Base-by-base conservation (phyloP, 2,797 vertebrate genomes). In the Acomys russatus region DNA sequence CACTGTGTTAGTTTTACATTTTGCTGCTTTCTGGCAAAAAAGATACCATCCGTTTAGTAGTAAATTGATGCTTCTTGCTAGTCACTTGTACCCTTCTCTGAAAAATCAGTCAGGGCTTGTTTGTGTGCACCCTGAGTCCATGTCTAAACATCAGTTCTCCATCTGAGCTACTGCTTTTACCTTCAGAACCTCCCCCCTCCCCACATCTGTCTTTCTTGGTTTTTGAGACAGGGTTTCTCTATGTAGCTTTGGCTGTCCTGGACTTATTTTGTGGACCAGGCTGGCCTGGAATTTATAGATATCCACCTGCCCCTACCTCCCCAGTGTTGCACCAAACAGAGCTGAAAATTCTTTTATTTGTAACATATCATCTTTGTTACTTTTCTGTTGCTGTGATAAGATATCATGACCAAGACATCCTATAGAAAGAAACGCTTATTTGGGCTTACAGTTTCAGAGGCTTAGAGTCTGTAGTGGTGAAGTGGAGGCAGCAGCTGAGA, bases 11-110 rank as follows among this genome's bases (percentile, higher is more conserved):
- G 78, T 95, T 98, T 95, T 92, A 92, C 84, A 84, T 63, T 96
- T 97, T 91, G 87, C 63, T 93, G 91, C 94, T 93, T 82, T 88
- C 82, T 87, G 0, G 94, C 83, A 94, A 96, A 97, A 97, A 78
- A 96, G 66, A 78, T 97, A 33, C 63, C 9, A 6, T 68, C 54
- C 88, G 63, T 84, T 94, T 25, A 14, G 35, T 88, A 30, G 95
- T 84, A 61, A 80, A 88, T 38, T 76, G 84, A 85, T 64, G 33
- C 87, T 64, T 63, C n/a, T 51, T 93, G 66, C 93, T 85, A 44
- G 35, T 94, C 73, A 49, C 9, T 93, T 64, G 22, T 6, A 66
- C 20, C 74, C 28, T 38, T 88, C 25, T 59, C 28, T 30, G 79
- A 94, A 73, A 68, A 93, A 54, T 61, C 88, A 96, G 74, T 12